A percentile compares a stretch with the other conserved stretches of the same genome.
These are phyloP conservation scores for Ambastaia sidthimunki DNA, from an alignment of 2,797 vertebrate species.

Conservation along the genomic window DNA sequence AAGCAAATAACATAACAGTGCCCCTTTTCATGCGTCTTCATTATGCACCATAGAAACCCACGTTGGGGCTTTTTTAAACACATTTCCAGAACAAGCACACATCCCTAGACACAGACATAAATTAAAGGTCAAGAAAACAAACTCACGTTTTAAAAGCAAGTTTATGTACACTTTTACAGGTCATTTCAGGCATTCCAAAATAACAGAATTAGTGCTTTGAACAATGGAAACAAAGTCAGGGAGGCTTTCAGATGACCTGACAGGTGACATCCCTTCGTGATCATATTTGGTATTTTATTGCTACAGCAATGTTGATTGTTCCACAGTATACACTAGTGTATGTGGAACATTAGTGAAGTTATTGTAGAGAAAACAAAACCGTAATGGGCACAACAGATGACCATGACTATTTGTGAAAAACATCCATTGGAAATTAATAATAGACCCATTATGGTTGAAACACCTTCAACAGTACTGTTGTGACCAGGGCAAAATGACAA, in stretches of 20 bases:
- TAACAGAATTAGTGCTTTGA: slow-evolving; percentile 60
- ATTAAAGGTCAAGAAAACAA: slow-evolving; percentile 52
- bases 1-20: too few relatives aligned
- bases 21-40: too few relatives aligned
- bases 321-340: slow-evolving; percentile 51
- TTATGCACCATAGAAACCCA: too few relatives aligned
- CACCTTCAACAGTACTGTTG: slow-evolving; percentile 27
- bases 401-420: slow-evolving; percentile 31
- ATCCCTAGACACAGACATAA: slow-evolving; percentile 6
- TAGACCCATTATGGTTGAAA: slow-evolving; percentile 1
- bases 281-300: slow-evolving; percentile 88
- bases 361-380: slow-evolving; percentile 34
- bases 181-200: slow-evolving; percentile 76
- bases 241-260: slow-evolving; percentile 76
- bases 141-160: slow-evolving; percentile 76
- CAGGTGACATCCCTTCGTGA: slow-evolving; percentile 71
- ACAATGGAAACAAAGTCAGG: slow-evolving; percentile 56
- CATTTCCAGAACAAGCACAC: background rate
- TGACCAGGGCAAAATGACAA: slow-evolving; percentile 2
- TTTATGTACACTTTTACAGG: slow-evolving; percentile 86
- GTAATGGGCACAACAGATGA: slow-evolving; percentile 29
- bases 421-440: background rate
- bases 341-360: slow-evolving; percentile 43
- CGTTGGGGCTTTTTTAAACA: too few relatives aligned
- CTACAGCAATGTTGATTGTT: slow-evolving; percentile 80